Evolutionary conservation across 1,140 invertebrate species (phyloP).

Genomic region (Galleria mellonella): DNA sequence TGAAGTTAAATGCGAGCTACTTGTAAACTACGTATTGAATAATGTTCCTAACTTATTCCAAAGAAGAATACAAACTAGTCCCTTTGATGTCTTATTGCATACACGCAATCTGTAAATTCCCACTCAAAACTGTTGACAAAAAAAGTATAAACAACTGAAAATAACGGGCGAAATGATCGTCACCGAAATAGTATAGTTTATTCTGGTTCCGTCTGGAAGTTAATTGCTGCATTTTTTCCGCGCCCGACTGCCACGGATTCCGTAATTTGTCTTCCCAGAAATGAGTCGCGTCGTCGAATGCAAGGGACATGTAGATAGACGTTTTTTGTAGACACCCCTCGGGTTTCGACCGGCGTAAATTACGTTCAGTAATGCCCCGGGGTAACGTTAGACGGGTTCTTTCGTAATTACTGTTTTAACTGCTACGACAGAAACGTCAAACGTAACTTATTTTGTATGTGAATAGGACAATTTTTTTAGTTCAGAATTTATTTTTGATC

Average conservation of each 20-base stretch:
- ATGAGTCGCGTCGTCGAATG: conserved; percentile 70
- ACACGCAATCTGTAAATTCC: conserved; percentile 23
- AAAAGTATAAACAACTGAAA: conserved; percentile 44
- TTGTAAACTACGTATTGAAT: too few relatives aligned
- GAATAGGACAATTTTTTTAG: too few relatives aligned
- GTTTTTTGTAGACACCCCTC: conserved; percentile 58
- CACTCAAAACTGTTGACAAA: conserved; percentile 23
- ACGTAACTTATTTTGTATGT: conserved; percentile 42
- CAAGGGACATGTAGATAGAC: conserved; percentile 61
- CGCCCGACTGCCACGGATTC: conserved; percentile 55
- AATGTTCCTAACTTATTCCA: too few relatives aligned
- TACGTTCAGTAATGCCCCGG: conserved; percentile 61
- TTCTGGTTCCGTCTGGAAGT: conserved; percentile 45
- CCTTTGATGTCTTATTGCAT: conserved; percentile 26
- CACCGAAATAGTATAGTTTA: conserved; percentile 51
- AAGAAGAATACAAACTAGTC: neutral
- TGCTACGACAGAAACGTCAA: conserved; percentile 62
- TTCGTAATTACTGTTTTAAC: conserved; percentile 66
- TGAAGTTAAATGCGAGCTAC: too few relatives aligned
- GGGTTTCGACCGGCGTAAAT: conserved; percentile 61
- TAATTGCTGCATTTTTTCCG: conserved; percentile 71
- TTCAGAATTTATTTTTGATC: too few relatives aligned
- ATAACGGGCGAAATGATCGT: conserved; percentile 50
- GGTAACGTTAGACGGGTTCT: conserved; percentile 64
- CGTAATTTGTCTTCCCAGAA: conserved; percentile 72